These are phyloP conservation scores for Holocentrus rufus DNA, from an alignment of 2,797 vertebrate genomes.

Conservation along the genomic window DNA sequence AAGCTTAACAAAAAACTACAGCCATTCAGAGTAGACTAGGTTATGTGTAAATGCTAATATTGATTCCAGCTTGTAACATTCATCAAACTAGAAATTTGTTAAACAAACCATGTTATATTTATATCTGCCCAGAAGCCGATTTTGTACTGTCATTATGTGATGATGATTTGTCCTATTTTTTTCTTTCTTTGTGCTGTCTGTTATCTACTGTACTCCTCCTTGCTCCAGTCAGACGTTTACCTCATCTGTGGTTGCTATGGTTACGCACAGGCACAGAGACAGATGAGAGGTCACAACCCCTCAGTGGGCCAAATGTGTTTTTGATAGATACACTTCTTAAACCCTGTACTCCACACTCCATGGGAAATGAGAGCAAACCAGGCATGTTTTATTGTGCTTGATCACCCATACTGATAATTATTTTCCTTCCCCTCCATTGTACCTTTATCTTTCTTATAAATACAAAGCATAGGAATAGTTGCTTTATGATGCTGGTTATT, in stretches of 20 bases:
- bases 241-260: constrained; percentile 31
- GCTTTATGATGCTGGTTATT: neutral
- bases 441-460: neutral
- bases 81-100: too few species aligned
- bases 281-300: constrained; percentile 29
- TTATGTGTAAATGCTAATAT: too few species aligned
- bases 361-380: constrained; percentile 7
- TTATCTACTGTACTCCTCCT: neutral
- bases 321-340: constrained; percentile 15
- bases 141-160: neutral
- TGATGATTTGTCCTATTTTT: neutral
- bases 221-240: neutral
- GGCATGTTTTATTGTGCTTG: neutral
- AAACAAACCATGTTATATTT: neutral
- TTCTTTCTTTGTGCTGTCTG: neutral
- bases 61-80: too few species aligned
- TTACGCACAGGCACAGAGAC: constrained; percentile 9
- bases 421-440: constrained; percentile 6
- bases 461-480: neutral
- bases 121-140: neutral
- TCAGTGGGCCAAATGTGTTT: constrained; percentile 2
- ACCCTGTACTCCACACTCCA: neutral
- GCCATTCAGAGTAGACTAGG: too few species aligned
- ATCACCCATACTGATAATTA: neutral
- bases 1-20: neutral